Evolutionary conservation across 2,888 invertebrate genomes (phyloP), one percentile per base, ranked within the genome.

Genomic region (Polyploca ridens): DNA sequence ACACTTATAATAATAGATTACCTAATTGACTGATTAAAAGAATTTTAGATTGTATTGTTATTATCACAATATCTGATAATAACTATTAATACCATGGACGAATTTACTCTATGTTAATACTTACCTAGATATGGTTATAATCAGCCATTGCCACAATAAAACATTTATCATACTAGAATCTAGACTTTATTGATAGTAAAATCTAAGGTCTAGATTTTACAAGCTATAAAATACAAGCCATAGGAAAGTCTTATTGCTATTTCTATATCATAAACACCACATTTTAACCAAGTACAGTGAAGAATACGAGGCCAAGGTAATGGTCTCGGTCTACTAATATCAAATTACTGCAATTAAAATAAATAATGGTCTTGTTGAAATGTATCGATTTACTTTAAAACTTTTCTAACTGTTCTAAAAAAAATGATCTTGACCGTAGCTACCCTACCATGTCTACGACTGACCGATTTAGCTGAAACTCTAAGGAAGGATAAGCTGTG

Each of bases 251-350:
- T 10, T 8, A 41, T 46, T 46, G 46, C n/a, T 46, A 6, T 46
- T 46, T 13, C n/a, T 27, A 27, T 27, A 46, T 46, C 46, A 46
- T 14, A n/a, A n/a, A 46, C 46, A 46, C 46, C 14, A 46, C 46
- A 3, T n/a, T 46, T 35, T 35, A 35, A 38, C 0, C 3, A 38
- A 38, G 11, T 49, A 49, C 5, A 16, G 54, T 54, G 16, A 49
- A 49, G 54, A 54, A 54, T 19, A 54, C n/a, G 54, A 19, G 54
- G 54, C 54, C 54, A 54, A 54, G 54, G 54, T 19, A 19, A 54
- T n/a, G 19, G 54, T 54, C 54, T 54, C 54, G 54, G 54, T 54
- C 54, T 54, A 54, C 54, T 54, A 3, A 54, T 54, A 54, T 54
- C 54, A 2, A 54, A 54, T 54, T 19, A 54, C 54, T 19, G 19